Conservation (phyloP, 2,888 invertebrate species). For the Pachliopta kotzebuea region DNA sequence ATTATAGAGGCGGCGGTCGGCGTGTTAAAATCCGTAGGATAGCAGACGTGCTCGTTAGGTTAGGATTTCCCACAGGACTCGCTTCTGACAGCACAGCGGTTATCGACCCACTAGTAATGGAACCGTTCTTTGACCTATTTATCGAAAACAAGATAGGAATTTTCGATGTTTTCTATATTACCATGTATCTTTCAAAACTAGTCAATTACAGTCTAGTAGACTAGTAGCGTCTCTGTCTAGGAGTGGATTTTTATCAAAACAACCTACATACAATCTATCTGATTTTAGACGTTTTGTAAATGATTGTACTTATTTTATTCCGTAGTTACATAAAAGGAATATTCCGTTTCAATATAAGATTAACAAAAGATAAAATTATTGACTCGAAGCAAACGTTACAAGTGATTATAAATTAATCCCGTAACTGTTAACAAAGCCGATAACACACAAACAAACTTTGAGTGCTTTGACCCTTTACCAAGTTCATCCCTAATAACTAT, state of each 20-base stretch:
- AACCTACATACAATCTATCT: too few relatives aligned
- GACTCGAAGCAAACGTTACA: background rate
- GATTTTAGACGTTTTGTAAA: too few relatives aligned
- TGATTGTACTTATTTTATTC: too few relatives aligned
- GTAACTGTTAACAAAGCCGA: conserved; percentile 1
- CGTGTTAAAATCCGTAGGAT: conserved; percentile 12
- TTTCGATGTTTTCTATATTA: background rate
- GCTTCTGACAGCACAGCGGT: background rate
- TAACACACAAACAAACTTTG: conserved; percentile 1
- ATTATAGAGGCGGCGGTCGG: background rate
- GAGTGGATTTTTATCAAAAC: too few relatives aligned
- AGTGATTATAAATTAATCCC: conserved; percentile 1
- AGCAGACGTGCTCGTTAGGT: conserved; percentile 7
- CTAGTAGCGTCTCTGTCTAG: too few relatives aligned
- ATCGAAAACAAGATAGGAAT: background rate
- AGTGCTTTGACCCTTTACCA: background rate
- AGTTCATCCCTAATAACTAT: background rate
- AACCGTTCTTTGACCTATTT: conserved; percentile 5
- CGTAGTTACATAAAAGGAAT: background rate
- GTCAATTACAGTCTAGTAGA: too few relatives aligned
- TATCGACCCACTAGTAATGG: conserved; percentile 16
- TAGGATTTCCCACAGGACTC: conserved; percentile 19
- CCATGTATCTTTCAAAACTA: background rate
- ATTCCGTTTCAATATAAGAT: background rate
- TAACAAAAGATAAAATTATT: conserved; percentile 6